Conservation (phyloP, 2,797 vertebrate species). For the Mionectes olivaceus region DNA sequence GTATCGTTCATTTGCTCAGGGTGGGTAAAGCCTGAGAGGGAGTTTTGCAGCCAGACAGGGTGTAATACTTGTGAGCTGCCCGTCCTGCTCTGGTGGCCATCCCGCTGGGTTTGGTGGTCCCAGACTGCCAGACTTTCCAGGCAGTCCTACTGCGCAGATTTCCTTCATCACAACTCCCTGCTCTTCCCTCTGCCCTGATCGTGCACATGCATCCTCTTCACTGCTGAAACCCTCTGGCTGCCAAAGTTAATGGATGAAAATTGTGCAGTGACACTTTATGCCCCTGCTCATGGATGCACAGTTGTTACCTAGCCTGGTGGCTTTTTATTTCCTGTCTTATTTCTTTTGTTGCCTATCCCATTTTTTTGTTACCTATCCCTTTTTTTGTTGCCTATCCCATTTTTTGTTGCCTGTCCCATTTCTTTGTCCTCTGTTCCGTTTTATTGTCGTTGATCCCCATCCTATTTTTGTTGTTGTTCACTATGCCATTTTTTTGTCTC, state of each 20-base stretch:
- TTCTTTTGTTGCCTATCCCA: not conserved
- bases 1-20: accelerated
- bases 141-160: not conserved
- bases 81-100: not conserved
- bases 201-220: accelerated
- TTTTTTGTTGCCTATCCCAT: not conserved
- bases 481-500: not conserved
- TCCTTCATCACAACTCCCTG: not conserved
- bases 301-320: not conserved
- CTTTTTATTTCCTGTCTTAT: not conserved
- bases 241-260: not conserved
- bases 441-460: not conserved
- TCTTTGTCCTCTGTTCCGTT: not conserved
- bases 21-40: not conserved
- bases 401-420: not conserved
- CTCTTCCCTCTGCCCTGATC: not conserved
- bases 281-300: not conserved
- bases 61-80: not conserved
- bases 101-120: not conserved
- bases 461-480: not conserved
- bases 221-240: not conserved
- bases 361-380: not conserved
- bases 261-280: not conserved
- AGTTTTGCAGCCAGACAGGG: not conserved
- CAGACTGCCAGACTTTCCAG: not conserved